A percentile compares a stretch with the other conserved stretches of the same genome.
Evolutionary conservation across 2,888 invertebrate species (phyloP).

Genomic region (Entomobrya multifasciata): DNA sequence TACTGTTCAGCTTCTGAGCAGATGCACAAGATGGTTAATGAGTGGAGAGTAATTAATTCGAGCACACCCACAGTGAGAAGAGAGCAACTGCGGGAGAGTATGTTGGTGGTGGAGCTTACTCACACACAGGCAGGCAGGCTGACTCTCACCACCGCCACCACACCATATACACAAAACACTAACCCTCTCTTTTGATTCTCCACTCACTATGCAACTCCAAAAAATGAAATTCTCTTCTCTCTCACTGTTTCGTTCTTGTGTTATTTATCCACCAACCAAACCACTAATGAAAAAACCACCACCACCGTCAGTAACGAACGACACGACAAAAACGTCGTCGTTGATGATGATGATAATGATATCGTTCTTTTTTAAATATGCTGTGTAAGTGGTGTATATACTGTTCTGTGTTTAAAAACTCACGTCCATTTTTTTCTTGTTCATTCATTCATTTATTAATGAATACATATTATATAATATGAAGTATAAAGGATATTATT

Average conservation of each 20-base stretch:
- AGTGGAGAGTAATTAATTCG: slow-evolving; percentile 79
- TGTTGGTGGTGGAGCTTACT: slow-evolving; percentile 57
- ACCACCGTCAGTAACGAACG: slow-evolving; percentile 13
- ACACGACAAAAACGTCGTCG: slow-evolving; percentile 35
- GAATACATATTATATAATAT: slow-evolving; percentile 25
- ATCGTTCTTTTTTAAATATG: background rate
- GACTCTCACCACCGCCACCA: background rate
- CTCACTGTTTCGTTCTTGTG: background rate
- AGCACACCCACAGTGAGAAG: slow-evolving; percentile 79
- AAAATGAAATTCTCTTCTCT: slow-evolving; percentile 49
- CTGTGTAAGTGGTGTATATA: background rate
- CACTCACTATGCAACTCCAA: slow-evolving; percentile 10
- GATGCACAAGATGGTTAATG: slow-evolving; percentile 79
- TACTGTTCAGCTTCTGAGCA: slow-evolving; percentile 75
- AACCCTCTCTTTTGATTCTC: slow-evolving; percentile 31
- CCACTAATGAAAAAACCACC: slow-evolving; percentile 55
- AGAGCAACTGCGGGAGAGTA: slow-evolving; percentile 76
- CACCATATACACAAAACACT: slow-evolving; percentile 32
- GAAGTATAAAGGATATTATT: slow-evolving; percentile 13
- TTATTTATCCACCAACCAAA: slow-evolving; percentile 41
- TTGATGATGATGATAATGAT: slow-evolving; percentile 18
- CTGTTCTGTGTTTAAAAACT: slow-evolving; percentile 1
- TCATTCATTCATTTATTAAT: slow-evolving; percentile 53
- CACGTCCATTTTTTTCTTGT: slow-evolving; percentile 35
- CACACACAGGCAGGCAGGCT: slow-evolving; percentile 31